phyloP scores from a whole-genome alignment of 2,797 vertebrate species.

The Ptychobarbus kaznakovi region DNA sequence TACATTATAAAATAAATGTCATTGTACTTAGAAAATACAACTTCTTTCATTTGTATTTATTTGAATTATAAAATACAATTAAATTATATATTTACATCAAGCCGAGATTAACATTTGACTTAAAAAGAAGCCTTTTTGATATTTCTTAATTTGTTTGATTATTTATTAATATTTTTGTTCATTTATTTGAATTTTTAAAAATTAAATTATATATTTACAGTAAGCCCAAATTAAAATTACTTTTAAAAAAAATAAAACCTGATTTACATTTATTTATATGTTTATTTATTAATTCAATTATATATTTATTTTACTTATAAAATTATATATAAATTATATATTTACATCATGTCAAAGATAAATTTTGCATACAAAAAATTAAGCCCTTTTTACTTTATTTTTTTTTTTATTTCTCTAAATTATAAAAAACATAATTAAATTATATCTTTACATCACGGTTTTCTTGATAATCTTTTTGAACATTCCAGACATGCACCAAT shows the following conservation, averaged over 20 bases:
- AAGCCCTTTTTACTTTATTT: background rate
- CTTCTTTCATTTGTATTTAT: background rate
- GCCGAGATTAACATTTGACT: background rate
- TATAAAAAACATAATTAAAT: background rate
- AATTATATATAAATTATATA: background rate
- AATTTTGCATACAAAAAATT: background rate
- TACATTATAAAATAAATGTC: accelerated
- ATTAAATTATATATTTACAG: background rate
- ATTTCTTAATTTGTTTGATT: too few species aligned
- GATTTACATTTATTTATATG: background rate
- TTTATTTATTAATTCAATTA: background rate
- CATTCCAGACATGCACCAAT: background rate
- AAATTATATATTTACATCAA: background rate
- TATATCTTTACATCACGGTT: background rate
- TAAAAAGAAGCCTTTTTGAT: background rate
- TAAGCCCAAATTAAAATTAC: background rate
- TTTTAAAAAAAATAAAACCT: too few species aligned
- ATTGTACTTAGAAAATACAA: background rate
- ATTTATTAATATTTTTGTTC: background rate
- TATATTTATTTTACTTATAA: background rate
- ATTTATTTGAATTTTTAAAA: background rate
- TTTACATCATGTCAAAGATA: background rate
- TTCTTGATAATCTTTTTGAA: background rate
- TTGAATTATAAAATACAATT: background rate
- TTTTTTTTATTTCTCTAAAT: background rate